A percentile compares a stretch with the other conserved stretches of the same genome.
Conservation (phyloP, 2,797 vertebrate genomes). For the Hyperoplus immaculatus region DNA sequence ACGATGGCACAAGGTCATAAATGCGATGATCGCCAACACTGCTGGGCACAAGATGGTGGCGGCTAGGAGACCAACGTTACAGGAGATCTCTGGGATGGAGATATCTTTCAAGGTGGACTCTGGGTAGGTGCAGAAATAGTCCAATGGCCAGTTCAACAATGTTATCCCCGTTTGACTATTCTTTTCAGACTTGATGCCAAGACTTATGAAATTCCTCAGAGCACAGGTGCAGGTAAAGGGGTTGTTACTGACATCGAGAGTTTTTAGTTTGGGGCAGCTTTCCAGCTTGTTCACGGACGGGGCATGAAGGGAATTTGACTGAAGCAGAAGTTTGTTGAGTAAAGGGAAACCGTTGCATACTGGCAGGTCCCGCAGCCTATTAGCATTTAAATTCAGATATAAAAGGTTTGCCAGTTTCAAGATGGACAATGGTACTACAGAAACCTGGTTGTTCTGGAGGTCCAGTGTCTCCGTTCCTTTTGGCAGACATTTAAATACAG, state of each 20-base stretch:
- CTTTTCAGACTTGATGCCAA: slow-evolving; percentile 49
- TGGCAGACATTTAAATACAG: slow-evolving; percentile 89
- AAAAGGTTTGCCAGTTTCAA: slow-evolving; percentile 75
- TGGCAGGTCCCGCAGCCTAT: slow-evolving; percentile 87
- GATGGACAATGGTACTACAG: slow-evolving; percentile 73
- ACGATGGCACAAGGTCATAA: slow-evolving; percentile 80
- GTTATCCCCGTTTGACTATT: slow-evolving; percentile 35
- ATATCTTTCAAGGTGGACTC: slow-evolving; percentile 81
- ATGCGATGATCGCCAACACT: slow-evolving; percentile 58
- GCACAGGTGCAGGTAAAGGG: slow-evolving; percentile 81
- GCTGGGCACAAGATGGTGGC: slow-evolving; percentile 80
- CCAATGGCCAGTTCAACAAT: slow-evolving; percentile 86
- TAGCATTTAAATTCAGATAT: slow-evolving; percentile 88
- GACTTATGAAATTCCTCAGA: slow-evolving; percentile 68
- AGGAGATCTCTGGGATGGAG: slow-evolving; percentile 82
- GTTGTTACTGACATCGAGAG: slow-evolving; percentile 84
- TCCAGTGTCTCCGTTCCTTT: slow-evolving; percentile 73
- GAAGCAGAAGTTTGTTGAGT: slow-evolving; percentile 82
- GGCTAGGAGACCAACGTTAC: slow-evolving; percentile 83
- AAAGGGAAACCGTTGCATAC: slow-evolving; percentile 78
- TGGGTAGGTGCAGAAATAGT: slow-evolving; percentile 88
- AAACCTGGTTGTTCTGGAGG: slow-evolving; percentile 88
- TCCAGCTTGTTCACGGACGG: slow-evolving; percentile 80
- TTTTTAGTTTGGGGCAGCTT: slow-evolving; percentile 82
- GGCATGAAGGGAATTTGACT: slow-evolving; percentile 85